These are phyloP conservation scores for Meriones psammophilus DNA, from an alignment of 2,797 vertebrate genomes.

Conservation along the genomic window DNA sequence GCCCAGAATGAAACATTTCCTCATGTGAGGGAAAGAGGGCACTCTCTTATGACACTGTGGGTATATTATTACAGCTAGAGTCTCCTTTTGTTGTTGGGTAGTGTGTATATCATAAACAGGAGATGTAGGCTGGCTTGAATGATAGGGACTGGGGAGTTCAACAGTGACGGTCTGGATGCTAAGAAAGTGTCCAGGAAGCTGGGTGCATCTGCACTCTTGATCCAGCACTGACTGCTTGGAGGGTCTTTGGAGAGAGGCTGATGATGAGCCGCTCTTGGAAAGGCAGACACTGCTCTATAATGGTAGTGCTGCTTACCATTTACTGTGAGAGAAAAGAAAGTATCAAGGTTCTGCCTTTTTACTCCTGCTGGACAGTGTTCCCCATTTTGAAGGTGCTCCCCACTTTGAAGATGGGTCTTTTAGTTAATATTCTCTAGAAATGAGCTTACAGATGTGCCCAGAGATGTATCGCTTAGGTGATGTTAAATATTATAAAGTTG, in stretches of 20 bases:
- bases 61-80: background rate
- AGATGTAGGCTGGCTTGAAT: background rate
- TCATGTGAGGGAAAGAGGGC: background rate
- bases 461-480: background rate
- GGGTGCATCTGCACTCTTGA: background rate
- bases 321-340: background rate
- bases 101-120: background rate
- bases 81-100: background rate
- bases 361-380: too few species aligned
- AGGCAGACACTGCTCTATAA: background rate
- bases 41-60: background rate
- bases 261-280: background rate
- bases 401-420: background rate
- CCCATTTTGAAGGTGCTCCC: background rate
- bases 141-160: too few species aligned
- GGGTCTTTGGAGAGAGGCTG: background rate
- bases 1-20: background rate
- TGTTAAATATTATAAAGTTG: background rate
- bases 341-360: background rate
- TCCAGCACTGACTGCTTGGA: background rate
- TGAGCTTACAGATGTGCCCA: background rate
- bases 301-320: too few species aligned
- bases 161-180: background rate
- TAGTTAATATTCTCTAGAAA: background rate
- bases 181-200: background rate